Base-by-base conservation (phyloP, 2,113 vertebrate genomes). In the Poeciliopsis occidentalis region DNA sequence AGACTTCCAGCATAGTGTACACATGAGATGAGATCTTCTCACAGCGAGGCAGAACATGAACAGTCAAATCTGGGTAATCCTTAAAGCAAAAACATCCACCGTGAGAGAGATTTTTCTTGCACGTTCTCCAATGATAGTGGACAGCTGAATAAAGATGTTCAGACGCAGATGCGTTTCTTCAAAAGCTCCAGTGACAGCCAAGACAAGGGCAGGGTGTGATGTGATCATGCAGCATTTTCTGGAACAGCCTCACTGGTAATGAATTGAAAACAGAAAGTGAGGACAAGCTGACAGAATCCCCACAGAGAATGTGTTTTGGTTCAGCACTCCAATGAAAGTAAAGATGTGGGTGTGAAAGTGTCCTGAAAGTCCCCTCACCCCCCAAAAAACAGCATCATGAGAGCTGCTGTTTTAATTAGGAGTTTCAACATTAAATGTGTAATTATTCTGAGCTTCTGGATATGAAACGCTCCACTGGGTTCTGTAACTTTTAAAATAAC, bases 1-100 rank as follows among this genome's bases (percentile, higher is more conserved):
- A 64, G 67, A 89, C 87, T 78, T 83, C 51, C 29, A 8, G 2
- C 4, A 57, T 8, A n/a, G 3, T 65, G 67, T 73, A 65, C 83
- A 83, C 75, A 78, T 63, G 77, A 83, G 81, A 87, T 87, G 88
- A 85, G 61, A 81, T 87, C 64, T 79, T 47, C 12, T 51, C 57
- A 39, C 69, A 44, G 67, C 70, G 67, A 65, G 70, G 67, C 44
- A 34, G 44, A 82, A 64, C 71, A 79, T 2, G 2, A 86, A 73
- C 78, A 78, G 64, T 73, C 67, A 86, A 75, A 91, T 89, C 84
- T 87, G 80, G 86, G 83, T 88, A 83, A 82, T 0, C 1, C 64
- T 80, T 69, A 84, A 80, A 82, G 74, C 64, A 72, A 24, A 69
- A 66, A 60, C 81, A 81, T 81, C 73, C 73, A 77, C 51, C 72